A percentile compares a stretch with the other conserved stretches of the same genome.
Evolutionary conservation across 30 jellyfish, hydroid and myxozoan species (phyloP).

Genomic region (Aurelia coerulea): DNA sequence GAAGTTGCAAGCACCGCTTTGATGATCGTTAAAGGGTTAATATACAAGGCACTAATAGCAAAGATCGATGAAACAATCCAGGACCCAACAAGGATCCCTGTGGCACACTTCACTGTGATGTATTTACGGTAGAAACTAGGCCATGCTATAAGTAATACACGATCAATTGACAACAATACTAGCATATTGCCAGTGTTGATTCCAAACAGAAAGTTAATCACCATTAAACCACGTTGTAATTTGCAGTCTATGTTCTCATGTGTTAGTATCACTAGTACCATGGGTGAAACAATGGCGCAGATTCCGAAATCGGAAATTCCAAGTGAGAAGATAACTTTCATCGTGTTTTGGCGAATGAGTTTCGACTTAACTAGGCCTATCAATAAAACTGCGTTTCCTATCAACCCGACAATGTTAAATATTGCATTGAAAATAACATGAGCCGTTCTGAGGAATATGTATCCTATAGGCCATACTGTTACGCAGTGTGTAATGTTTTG

Average conservation of each 20-base stretch:
- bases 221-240: neutral
- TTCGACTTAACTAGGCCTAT: conserved; percentile 51
- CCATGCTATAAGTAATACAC: conserved; percentile 51
- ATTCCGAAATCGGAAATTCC: conserved; percentile 56
- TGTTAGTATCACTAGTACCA: neutral
- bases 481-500: conserved; percentile 55
- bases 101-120: conserved; percentile 15
- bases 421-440: conserved; percentile 7
- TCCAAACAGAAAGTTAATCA: conserved; percentile 28
- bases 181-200: conserved; percentile 57
- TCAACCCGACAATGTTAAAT: conserved; percentile 2
- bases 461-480: conserved; percentile 59
- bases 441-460: conserved; percentile 5
- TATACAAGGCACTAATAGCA: conserved; percentile 7
- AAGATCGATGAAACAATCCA: conserved; percentile 37
- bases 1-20: conserved; percentile 22
- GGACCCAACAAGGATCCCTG: conserved; percentile 1
- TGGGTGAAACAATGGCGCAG: conserved; percentile 27
- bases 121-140: conserved; percentile 45
- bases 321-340: conserved; percentile 48
- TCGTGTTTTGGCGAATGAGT: conserved; percentile 42
- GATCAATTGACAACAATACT: conserved; percentile 36
- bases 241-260: neutral
- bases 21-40: conserved; percentile 19
- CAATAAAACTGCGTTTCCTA: conserved; percentile 30